A percentile compares a stretch with the other conserved stretches of the same genome.
phyloP scores from a whole-genome alignment of 2,113 vertebrate species.

The Rousettus leschenaultii region DNA sequence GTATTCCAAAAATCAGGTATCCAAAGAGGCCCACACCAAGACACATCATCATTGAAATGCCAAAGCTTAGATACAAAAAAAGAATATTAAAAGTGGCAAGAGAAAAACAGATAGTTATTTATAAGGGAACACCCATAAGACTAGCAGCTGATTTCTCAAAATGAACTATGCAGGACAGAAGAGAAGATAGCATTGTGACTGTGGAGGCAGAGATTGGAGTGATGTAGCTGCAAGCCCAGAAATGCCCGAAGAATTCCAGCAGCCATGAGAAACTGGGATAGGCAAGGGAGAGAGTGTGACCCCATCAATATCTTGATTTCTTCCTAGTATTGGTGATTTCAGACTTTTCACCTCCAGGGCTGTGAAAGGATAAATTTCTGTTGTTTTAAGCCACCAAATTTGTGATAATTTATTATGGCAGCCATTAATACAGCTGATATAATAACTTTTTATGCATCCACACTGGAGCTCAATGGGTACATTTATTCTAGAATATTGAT shows the following conservation, averaged over 20 bases:
- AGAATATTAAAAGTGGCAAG: too few species aligned
- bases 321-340: background rate
- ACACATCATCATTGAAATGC: too few species aligned
- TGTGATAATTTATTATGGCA: conserved; percentile 5
- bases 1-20: too few species aligned
- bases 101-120: too few species aligned
- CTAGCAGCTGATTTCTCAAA: too few species aligned
- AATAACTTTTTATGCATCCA: conserved; percentile 40
- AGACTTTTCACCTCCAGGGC: background rate
- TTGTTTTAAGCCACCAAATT: conserved; percentile 1
- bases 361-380: background rate
- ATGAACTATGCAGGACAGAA: background rate
- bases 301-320: background rate
- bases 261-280: background rate
- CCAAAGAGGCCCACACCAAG: too few species aligned
- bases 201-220: background rate
- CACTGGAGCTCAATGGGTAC: background rate
- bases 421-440: conserved; percentile 33
- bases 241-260: background rate
- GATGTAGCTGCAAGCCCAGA: background rate
- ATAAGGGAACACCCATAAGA: too few species aligned
- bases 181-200: background rate
- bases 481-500: conserved; percentile 39
- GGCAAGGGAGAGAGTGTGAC: background rate
- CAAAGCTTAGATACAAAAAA: too few species aligned